Evolutionary conservation across 2,797 vertebrate species (phyloP).

Genomic region (Bryconaethiops microstoma): DNA sequence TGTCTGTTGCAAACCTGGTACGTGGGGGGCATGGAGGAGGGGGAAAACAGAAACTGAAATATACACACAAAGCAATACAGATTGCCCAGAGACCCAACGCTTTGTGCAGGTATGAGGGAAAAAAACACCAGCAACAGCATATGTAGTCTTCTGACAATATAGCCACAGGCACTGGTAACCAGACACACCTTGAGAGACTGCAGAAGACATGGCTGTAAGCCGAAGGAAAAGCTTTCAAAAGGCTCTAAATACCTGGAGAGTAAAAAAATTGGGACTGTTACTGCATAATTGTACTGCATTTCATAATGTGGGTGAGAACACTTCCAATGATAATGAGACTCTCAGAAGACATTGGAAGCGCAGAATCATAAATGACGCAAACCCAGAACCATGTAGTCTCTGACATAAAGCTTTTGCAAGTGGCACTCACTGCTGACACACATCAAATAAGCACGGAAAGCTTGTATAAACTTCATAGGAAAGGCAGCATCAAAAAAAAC

Average conservation of each 20-base stretch:
- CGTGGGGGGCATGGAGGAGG: conserved; percentile 45
- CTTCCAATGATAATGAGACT: neutral
- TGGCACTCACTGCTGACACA: no score
- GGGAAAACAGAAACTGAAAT: conserved; percentile 4
- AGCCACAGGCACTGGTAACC: neutral
- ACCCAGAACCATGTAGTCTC: neutral
- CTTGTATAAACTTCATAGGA: no score
- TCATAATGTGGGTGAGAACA: neutral
- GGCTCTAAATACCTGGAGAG: neutral
- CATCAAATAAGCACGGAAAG: no score
- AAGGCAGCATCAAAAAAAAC: no score
- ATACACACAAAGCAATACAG: neutral
- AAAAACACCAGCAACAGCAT: conserved; percentile 16
- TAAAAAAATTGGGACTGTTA: neutral
- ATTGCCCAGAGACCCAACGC: neutral
- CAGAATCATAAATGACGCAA: neutral
- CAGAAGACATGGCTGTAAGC: no score
- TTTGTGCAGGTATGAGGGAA: conserved; percentile 3
- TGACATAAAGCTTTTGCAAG: neutral
- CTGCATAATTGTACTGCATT: neutral
- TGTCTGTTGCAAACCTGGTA: conserved; percentile 69
- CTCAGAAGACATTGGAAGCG: neutral
- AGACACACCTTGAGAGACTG: neutral
- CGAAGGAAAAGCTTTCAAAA: neutral
- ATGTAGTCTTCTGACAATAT: neutral